phyloP scores from a whole-genome alignment of 2,888 invertebrate species.

The Phaedon cochleariae region DNA sequence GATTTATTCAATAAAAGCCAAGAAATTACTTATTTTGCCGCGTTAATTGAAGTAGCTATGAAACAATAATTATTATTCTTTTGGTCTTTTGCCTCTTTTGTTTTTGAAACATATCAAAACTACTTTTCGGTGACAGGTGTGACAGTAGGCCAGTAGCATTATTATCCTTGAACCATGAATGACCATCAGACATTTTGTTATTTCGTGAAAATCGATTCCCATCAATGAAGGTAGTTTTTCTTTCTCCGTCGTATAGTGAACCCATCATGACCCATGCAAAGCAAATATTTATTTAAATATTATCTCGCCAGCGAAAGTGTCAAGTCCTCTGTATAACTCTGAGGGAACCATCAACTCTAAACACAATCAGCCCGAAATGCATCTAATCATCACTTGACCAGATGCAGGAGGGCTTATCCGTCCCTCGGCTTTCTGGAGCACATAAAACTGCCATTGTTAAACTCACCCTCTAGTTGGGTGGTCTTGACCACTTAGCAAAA shows the following conservation, averaged over 20 bases:
- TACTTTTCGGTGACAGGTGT: no score
- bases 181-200: no score
- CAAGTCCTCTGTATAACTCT: slow-evolving; percentile 9
- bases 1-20: no score
- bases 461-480: slow-evolving; percentile 43
- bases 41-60: no score
- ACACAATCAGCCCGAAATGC: slow-evolving; percentile 21
- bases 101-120: no score
- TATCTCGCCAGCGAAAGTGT: slow-evolving; percentile 16
- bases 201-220: no score
- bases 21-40: no score
- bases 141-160: no score
- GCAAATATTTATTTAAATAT: slow-evolving; percentile 34
- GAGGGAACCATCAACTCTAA: slow-evolving; percentile 17
- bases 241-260: neutral
- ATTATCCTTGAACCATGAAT: no score
- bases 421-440: slow-evolving; percentile 37
- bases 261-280: no score
- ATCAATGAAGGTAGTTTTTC: neutral
- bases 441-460: slow-evolving; percentile 38
- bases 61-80: no score
- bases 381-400: slow-evolving; percentile 38
- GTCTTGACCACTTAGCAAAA: slow-evolving; percentile 41
- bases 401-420: slow-evolving; percentile 35
- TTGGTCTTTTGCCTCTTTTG: no score